phyloP scores from a whole-genome alignment of 2,888 invertebrate genomes.

The Sesamia inferens region DNA sequence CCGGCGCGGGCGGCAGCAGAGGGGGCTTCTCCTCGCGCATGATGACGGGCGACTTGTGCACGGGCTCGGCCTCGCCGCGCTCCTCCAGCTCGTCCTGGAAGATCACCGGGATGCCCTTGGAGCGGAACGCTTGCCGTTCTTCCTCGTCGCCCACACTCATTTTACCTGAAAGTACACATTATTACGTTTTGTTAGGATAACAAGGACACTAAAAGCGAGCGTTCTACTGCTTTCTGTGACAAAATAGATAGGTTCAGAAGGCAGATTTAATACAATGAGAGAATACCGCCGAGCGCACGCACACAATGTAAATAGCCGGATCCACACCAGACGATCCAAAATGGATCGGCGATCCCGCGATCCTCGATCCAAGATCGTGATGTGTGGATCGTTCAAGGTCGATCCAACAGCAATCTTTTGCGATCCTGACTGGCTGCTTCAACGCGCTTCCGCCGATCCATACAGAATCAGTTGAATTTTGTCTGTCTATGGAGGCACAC shows the following conservation, averaged over 20 bases:
- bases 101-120: conserved; percentile 97
- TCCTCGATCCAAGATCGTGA: too few relatives aligned
- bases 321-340: too few relatives aligned
- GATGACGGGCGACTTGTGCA: conserved; percentile 97
- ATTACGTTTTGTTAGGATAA: conserved; percentile 12
- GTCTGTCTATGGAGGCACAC: too few relatives aligned
- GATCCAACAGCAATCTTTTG: too few relatives aligned
- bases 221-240: conserved; percentile 16
- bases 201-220: conserved; percentile 29
- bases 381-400: too few relatives aligned
- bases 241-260: conserved; percentile 19
- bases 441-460: too few relatives aligned
- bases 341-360: too few relatives aligned
- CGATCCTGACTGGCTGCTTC: too few relatives aligned
- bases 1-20: conserved; percentile 93
- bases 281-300: not conserved
- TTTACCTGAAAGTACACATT: conserved; percentile 89
- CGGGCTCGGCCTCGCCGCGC: conserved; percentile 95
- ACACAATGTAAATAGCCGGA: too few relatives aligned
- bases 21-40: conserved; percentile 98
- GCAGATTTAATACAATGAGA: not conserved
- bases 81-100: conserved; percentile 99
- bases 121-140: conserved; percentile 95
- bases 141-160: conserved; percentile 93
- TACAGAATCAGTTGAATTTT: too few relatives aligned